Evolutionary conservation across 2,888 invertebrate genomes (phyloP), one percentile per base, ranked within the genome.

Genomic region (Cerastis rubricosa): DNA sequence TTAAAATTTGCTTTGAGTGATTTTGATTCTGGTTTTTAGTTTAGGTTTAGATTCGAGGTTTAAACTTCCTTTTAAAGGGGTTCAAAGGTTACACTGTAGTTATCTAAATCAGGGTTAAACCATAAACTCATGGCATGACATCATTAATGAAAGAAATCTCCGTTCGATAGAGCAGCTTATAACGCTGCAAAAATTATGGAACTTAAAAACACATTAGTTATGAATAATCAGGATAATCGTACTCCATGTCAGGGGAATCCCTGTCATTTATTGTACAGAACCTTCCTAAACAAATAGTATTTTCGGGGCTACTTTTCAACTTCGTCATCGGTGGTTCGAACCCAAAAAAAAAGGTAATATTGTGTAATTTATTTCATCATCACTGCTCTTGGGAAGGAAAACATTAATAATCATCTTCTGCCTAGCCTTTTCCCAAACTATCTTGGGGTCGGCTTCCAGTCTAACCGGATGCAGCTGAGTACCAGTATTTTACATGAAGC

Each of bases 61-160:
- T n/a, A 61, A 51, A 43, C 40, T 11, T 43, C 40, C 40, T 29
- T 59, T 43, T 29, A 51, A 49, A 6, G 29, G 66, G 61, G 51
- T 35, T n/a, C n/a, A 45, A 71, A 64, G 22, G 64, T 35, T 12
- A 64, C 14, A 35, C 35, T 54, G 9, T 22, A 54, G 25, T 35
- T 72, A 70, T 63, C 19, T 45, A n/a, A n/a, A 51, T 71, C n/a
- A 71, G 19, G 19, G 5, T n/a, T 43, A n/a, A 35, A 72, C 22
- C 45, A 64, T 63, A 64, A 45, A 35, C 40, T 54, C 12, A n/a
- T 70, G 51, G 17, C 29, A 71, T 43, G 22, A 63, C 19, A 51
- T 63, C 59, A 61, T 3, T 49, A 29, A 29, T 71, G 12, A 43
- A 63, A 59, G 3, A 45, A 51, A 71, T 70, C 61, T 63, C 25